Percentiles rank a stretch among this genome's conserved stretches.
phyloP scores from a whole-genome alignment of 2,888 invertebrate genomes.

The Neria commutata region DNA sequence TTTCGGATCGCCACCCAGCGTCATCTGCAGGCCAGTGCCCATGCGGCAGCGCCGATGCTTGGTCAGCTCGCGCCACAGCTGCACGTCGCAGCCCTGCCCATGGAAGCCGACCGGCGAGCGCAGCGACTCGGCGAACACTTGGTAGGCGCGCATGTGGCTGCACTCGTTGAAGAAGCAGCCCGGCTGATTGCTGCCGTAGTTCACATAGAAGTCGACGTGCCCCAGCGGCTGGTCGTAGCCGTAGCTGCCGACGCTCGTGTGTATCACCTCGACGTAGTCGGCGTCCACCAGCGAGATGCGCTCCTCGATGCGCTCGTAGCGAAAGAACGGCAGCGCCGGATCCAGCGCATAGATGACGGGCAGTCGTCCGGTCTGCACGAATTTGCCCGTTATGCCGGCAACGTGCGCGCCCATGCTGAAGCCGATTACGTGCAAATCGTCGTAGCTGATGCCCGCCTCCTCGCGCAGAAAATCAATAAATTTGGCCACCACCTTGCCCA shows the following conservation, averaged over 20 bases:
- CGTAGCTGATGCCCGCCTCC: conserved; percentile 60
- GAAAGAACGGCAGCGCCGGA: conserved; percentile 65
- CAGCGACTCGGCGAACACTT: conserved; percentile 47
- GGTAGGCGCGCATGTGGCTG: conserved; percentile 55
- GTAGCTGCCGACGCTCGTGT: conserved; percentile 67
- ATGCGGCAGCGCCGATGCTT: conserved; percentile 41
- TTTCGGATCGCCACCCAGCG: conserved; percentile 47
- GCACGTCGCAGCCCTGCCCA: conserved; percentile 42
- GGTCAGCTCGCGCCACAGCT: conserved; percentile 45
- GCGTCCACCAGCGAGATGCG: conserved; percentile 69
- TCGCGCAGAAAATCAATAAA: conserved; percentile 71
- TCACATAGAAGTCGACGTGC: conserved; percentile 67
- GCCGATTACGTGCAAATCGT: conserved; percentile 55
- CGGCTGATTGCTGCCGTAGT: conserved; percentile 68
- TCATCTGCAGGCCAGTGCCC: conserved; percentile 30
- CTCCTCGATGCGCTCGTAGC: conserved; percentile 44
- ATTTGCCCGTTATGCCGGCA: conserved; percentile 65
- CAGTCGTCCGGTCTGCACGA: conserved; percentile 47
- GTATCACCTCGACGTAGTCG: conserved; percentile 74
- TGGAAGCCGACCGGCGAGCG: conserved; percentile 33
- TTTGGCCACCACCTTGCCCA: conserved; percentile 66
- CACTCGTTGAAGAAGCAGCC: conserved; percentile 64
- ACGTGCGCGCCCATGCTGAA: conserved; percentile 70
- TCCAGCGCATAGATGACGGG: conserved; percentile 65
- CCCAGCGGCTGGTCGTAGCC: conserved; percentile 63